Evolutionary conservation across 1,140 invertebrate species (phyloP).

Genomic region (Chrysoperla carnea): DNA sequence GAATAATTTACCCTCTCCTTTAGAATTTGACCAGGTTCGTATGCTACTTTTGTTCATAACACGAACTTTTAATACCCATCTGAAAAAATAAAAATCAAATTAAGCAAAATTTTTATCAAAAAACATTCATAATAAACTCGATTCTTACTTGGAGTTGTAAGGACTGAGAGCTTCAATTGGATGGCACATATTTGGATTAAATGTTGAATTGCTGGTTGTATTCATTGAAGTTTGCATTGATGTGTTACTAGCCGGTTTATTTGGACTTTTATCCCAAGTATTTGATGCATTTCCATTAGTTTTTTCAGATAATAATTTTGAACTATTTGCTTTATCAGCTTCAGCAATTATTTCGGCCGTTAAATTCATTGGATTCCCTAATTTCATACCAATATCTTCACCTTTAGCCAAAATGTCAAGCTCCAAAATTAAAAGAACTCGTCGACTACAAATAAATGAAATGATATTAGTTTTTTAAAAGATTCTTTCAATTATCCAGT

Average conservation of each 20-base stretch:
- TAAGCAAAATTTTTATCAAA: background rate
- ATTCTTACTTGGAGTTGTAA: background rate
- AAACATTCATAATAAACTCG: background rate
- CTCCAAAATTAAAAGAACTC: constrained; percentile 67
- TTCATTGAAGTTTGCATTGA: constrained; percentile 3
- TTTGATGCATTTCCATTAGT: constrained; percentile 8
- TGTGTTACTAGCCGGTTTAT: background rate
- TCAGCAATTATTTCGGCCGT: constrained; percentile 20
- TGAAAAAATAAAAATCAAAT: constrained; percentile 20
- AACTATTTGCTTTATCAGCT: constrained; percentile 6
- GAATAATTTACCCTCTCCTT: constrained; percentile 87
- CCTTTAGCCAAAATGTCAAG: constrained; percentile 57
- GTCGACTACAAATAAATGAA: constrained; percentile 27
- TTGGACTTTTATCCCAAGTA: constrained; percentile 2
- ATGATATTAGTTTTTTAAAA: constrained; percentile 5
- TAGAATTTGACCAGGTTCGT: constrained; percentile 77
- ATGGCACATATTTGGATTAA: background rate
- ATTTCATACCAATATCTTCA: constrained; percentile 44
- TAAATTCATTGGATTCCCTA: constrained; percentile 56
- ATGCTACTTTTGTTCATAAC: constrained; percentile 71
- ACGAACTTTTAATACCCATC: constrained; percentile 84
- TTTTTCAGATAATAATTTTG: constrained; percentile 10
- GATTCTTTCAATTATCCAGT: constrained; percentile 4
- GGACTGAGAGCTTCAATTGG: background rate
- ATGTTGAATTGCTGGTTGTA: background rate